Evolutionary conservation across 2,888 invertebrate genomes (phyloP).

Genomic region (Noctua janthina): DNA sequence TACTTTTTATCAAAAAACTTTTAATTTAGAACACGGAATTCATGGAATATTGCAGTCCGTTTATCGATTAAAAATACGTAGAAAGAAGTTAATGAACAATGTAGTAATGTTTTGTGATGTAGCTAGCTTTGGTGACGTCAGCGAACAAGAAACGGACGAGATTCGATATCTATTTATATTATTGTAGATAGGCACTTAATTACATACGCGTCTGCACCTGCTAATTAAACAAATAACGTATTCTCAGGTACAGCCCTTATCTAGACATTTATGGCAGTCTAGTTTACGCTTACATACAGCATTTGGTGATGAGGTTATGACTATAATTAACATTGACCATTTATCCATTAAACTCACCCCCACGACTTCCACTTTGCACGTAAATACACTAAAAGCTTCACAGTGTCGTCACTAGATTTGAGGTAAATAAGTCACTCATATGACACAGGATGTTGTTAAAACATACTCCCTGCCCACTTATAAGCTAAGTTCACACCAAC

Average conservation of each 20-base stretch:
- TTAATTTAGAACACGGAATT: slow-evolving; percentile 49
- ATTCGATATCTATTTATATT: slow-evolving; percentile 46
- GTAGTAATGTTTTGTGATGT: slow-evolving; percentile 16
- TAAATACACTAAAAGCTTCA: slow-evolving; percentile 42
- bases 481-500: slow-evolving; percentile 25
- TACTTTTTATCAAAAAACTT: slow-evolving; percentile 37
- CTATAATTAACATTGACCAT: slow-evolving; percentile 29
- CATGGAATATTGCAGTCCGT: slow-evolving; percentile 28
- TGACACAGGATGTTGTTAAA: slow-evolving; percentile 26
- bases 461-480: slow-evolving; percentile 23
- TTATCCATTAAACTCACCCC: slow-evolving; percentile 56
- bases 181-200: slow-evolving; percentile 40
- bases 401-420: slow-evolving; percentile 31
- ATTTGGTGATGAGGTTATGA: slow-evolving; percentile 5
- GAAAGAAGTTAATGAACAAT: slow-evolving; percentile 33
- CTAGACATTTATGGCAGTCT: background rate
- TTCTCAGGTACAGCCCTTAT: slow-evolving; percentile 15
- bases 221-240: slow-evolving; percentile 21
- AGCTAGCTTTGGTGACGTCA: slow-evolving; percentile 39
- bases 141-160: slow-evolving; percentile 33
- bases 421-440: slow-evolving; percentile 34
- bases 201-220: slow-evolving; percentile 17
- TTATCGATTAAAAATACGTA: slow-evolving; percentile 55
- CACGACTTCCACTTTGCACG: slow-evolving; percentile 40
- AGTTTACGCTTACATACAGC: background rate